Evolutionary conservation across 2,888 invertebrate genomes (phyloP), one percentile per base, ranked within the genome.

Genomic region (Quadroppia sp.): DNA sequence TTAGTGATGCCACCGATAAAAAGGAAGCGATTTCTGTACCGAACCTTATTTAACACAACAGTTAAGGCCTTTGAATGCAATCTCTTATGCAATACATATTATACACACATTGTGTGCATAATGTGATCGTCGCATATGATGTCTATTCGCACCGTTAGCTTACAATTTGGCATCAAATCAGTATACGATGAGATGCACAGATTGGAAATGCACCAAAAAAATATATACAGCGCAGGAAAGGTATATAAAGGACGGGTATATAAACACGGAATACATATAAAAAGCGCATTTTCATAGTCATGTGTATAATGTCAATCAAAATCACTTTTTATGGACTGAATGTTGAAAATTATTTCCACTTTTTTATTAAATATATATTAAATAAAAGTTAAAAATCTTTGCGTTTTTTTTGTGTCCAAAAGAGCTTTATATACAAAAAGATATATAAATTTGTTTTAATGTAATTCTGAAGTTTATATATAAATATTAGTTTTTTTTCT

Each of bases 221-320:
- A 36, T 11, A 36, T 4, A 11, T n/a, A 36, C 36, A 36, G 36
- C 6, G 11, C 36, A 36, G 36, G 36, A 36, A 4, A 36, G 36
- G 36, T 36, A 36, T 36, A n/a, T n/a, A n/a, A n/a, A n/a, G n/a
- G n/a, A n/a, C n/a, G n/a, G n/a, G n/a, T n/a, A n/a, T n/a, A n/a
- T n/a, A n/a, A n/a, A n/a, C n/a, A n/a, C n/a, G 20, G 3, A 9
- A 15, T 48, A 15, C 20, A 48, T 48, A n/a, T n/a, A n/a, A 25
- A 53, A 53, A 53, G 53, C 30, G 13, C 17, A 30, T 28, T 32
- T n/a, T 59, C 28, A 59, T 30, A 59, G 32, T 59, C 20, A 28
- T 59, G 13, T 30, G 30, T n/a, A n/a, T n/a, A 17, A 13, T 59
- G 59, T 59, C 59, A 59, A 59, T 59, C 59, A 59, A 59, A n/a